Base-by-base conservation (phyloP, 2,797 vertebrate species). In the Sarcoramphus papa region DNA sequence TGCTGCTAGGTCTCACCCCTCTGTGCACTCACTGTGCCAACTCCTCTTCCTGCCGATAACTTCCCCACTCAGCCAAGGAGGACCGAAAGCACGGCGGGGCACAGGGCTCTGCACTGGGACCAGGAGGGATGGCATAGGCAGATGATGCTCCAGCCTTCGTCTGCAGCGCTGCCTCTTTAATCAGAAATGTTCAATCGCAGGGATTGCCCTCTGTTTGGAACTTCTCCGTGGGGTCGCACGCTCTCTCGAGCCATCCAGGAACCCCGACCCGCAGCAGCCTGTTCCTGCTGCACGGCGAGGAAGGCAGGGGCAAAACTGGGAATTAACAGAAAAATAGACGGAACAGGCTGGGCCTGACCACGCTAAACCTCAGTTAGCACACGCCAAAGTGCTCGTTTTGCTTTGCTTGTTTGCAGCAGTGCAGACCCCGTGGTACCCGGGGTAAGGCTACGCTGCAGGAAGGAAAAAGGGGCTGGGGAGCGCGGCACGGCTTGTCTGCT, bases 161-260 rank as follows among this genome's bases (percentile, higher is more conserved):
- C 21, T 27, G 5, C 59, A 31, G 41, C 1, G 0, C 30, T 28
- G 22, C 16, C 12, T 18, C 25, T 69, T 16, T 20, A 22, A 28
- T 12, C 51, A 31, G 43, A 27, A n/a, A 27, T 4, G 21, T 9
- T 56, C 43, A 7, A 2, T 2, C 6, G 2, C n/a, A 12, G 50
- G n/a, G 50, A 33, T 2, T 4, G 4, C 3, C 2, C 33, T 43
- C 0, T 0, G 21, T 27, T 13, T 31, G 63, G 43, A 47, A 21
- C 30, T 14, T 43, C 41, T 43, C 41, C 2, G 0, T 6, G 23
- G 40, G 40, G 16, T 10, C 1, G 0, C 54, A 35, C 1, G 1
- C 23, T 43, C 4, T 40, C 21, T 15, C 1, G 2, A 33, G 41
- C 21, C 37, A 7, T 5, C 21, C 33, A 16, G 35, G 50, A 51